Evolutionary conservation across 1,140 invertebrate species (phyloP), one percentile per base, ranked within the genome.

Genomic region (Cepaea nemoralis): DNA sequence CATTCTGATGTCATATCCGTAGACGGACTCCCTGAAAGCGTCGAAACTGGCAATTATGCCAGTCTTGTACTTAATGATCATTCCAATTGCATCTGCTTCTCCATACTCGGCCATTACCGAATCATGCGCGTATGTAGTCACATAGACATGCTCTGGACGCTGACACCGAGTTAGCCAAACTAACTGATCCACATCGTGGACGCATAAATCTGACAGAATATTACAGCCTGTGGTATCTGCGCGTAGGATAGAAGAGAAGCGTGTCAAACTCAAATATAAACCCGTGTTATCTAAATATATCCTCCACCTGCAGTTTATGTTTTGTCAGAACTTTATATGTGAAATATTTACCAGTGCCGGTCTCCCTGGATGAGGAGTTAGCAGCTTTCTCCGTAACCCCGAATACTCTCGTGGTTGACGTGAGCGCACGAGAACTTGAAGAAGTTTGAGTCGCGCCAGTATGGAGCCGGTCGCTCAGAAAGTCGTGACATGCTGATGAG

Each of bases 1-100:
- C n/a, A 87, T 27, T 45, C 86, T 82, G 50, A 85, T 85, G 50
- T 87, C 86, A 55, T 87, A 87, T n/a, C 86, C 86, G 67, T 87
- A 87, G 6, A 69, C 75, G 45, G 85, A 84, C 33, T 86, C 85
- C n/a, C 84, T 69, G 48, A 75, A 83, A 19, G 19, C 69, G 77
- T 87, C 83, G 27, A 87, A 80, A 35, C 79, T 83, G 31, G 83
- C 85, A 12, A 87, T 75, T 39, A 82, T 48, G 5, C 86, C 86
- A 66, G 77, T 69, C 50, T 74, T 82, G 80, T 87, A 87, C 75
- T 87, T 87, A 48, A 87, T 59, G 31, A 87, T 22, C 19, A 82
- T 81, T 6, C 73, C 77, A 40, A 86, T 40, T 5, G 84, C 76
- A 70, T 87, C 86, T 39, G 84, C 84, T 27, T 83, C 75, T 19